Base-by-base conservation (phyloP, 2,797 vertebrate species). In the Sebastes reedi region DNA sequence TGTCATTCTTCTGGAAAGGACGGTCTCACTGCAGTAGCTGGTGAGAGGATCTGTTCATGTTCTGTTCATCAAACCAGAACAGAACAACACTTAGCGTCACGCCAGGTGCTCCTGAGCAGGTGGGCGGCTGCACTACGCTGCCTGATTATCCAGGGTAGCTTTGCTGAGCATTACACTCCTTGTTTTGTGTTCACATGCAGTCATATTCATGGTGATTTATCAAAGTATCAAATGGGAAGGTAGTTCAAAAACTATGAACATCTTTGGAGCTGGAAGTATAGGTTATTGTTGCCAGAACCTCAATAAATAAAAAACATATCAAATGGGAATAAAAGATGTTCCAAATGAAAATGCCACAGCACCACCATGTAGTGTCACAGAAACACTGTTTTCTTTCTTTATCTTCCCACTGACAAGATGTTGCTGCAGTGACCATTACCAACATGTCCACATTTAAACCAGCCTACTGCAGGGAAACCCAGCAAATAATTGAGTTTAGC, bases 351-450 rank as follows among this genome's bases (percentile, higher is more conserved):
- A 75, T 50, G 27, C 67, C 64, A 70, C 14, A 67, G 27, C 60
- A 64, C 7, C n/a, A 10, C 14, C 25, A 50, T 36, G 65, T 2
- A 34, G n/a, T 59, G 55, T 67, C 69, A 80, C 34, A 29, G 72
- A 67, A 80, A 67, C 52, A n/a, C 32, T 22, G 46, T 14, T n/a
- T 54, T 54, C 50, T 54, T 54, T 25, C 46, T 80, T 46, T 55
- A 65, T 82, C 62, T 70, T 65, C 46, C 69, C 67, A 65, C 79
- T 50, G 67, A 77, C 56, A 55, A 46, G 9, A 52, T 72, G 55
- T 50, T 61, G 64, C 55, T 42, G 50, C 29, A 59, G 9, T 56
- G 54, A 83, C 62, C 22, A 13, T 56, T 27, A 52, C 13, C 56
- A 54, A 34, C 18, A 20, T 14, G 42, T 13, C 66, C 46, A 60